A percentile compares a stretch with the other conserved stretches of the same genome.
Evolutionary conservation across 2,797 vertebrate species (phyloP).

Genomic region (Pseudochaenichthys georgianus): DNA sequence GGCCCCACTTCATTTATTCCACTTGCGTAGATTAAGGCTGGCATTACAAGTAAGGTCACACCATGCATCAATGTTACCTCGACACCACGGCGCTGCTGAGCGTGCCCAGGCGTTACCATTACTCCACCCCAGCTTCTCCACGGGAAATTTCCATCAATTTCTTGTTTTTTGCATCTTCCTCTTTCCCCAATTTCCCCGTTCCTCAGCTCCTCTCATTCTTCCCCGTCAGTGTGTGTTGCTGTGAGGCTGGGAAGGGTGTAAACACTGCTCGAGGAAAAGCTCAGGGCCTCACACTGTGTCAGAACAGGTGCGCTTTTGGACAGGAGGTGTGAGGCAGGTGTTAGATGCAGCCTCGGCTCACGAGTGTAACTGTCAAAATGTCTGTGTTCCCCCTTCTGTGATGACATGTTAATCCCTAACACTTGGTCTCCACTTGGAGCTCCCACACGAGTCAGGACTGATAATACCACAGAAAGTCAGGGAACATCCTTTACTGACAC

Average conservation of each 20-base stretch:
- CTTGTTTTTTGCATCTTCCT: slow-evolving; percentile 60
- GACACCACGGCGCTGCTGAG: slow-evolving; percentile 79
- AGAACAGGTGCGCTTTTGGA: slow-evolving; percentile 76
- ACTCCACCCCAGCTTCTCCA: slow-evolving; percentile 71
- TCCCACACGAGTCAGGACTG: slow-evolving; percentile 52
- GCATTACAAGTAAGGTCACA: slow-evolving; percentile 91
- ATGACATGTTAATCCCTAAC: slow-evolving; percentile 84
- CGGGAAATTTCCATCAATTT: slow-evolving; percentile 79
- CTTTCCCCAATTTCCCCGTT: slow-evolving; percentile 47
- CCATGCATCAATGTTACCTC: slow-evolving; percentile 89
- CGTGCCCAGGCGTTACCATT: slow-evolving; percentile 71
- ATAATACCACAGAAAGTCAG: slow-evolving; percentile 67
- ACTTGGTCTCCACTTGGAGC: slow-evolving; percentile 73
- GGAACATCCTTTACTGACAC: slow-evolving; percentile 64
- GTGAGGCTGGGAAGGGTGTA: slow-evolving; percentile 73
- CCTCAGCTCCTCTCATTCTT: slow-evolving; percentile 31
- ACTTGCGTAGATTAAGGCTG: slow-evolving; percentile 89
- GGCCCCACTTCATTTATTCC: slow-evolving; percentile 89
- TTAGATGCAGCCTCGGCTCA: slow-evolving; percentile 74
- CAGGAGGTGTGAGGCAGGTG: slow-evolving; percentile 81
- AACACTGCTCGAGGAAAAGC: slow-evolving; percentile 71
- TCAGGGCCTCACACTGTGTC: slow-evolving; percentile 72
- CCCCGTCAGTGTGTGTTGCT: slow-evolving; percentile 48
- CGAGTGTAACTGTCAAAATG: slow-evolving; percentile 78
- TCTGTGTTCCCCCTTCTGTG: slow-evolving; percentile 74